A percentile compares a stretch with the other conserved stretches of the same genome.
Conservation (phyloP, 2,888 invertebrate genomes). For the Clepsis dumicolana region DNA sequence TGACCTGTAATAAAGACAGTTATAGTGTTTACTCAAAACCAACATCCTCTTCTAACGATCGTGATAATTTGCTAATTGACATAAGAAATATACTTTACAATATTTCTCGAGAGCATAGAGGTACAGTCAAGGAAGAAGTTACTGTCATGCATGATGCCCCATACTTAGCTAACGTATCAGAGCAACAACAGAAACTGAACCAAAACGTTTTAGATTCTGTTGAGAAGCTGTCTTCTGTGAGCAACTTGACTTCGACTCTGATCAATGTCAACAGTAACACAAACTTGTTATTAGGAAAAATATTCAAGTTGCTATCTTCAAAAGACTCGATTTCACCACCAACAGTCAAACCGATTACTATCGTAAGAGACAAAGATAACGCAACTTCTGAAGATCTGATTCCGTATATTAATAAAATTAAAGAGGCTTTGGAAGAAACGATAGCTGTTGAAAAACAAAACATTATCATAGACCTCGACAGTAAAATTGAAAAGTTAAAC, state of each 20-base stretch:
- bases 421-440: slow-evolving; percentile 50
- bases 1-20: slow-evolving; percentile 51
- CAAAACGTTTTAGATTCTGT: slow-evolving; percentile 24
- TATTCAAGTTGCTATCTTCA: slow-evolving; percentile 46
- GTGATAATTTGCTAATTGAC: slow-evolving; percentile 47
- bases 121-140: slow-evolving; percentile 2
- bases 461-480: slow-evolving; percentile 50
- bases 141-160: slow-evolving; percentile 16
- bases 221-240: slow-evolving; percentile 20
- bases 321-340: slow-evolving; percentile 29
- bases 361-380: slow-evolving; percentile 48
- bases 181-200: slow-evolving; percentile 39
- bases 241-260: slow-evolving; percentile 15
- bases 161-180: slow-evolving; percentile 39
- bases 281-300: slow-evolving; percentile 52
- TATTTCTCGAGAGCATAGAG: slow-evolving; percentile 41
- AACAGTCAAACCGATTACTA: slow-evolving; percentile 29
- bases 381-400: slow-evolving; percentile 45
- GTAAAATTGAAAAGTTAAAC: slow-evolving; percentile 46
- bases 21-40: background rate
- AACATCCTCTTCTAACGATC: slow-evolving; percentile 12
- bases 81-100: slow-evolving; percentile 53
- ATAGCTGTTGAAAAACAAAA: slow-evolving; percentile 50
- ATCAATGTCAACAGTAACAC: slow-evolving; percentile 16
- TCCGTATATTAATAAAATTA: slow-evolving; percentile 49